A percentile compares a stretch with the other conserved stretches of the same genome.
phyloP scores from a whole-genome alignment of 1,140 invertebrate species.

The Lerema accius region DNA sequence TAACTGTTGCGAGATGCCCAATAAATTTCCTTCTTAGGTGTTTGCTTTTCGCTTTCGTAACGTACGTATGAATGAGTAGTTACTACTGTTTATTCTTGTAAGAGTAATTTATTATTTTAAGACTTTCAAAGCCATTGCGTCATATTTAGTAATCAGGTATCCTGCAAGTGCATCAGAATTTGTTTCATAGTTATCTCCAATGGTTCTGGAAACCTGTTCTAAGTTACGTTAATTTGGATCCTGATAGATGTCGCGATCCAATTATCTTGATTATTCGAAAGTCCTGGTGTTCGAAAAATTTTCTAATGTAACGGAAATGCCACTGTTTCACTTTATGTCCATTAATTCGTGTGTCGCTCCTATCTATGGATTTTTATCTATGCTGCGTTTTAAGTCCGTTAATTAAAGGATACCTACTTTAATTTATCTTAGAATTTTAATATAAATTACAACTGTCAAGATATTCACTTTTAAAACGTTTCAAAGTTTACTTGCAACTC shows the following conservation, averaged over 20 bases:
- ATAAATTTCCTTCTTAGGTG: constrained; percentile 4
- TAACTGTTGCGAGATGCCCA: background rate
- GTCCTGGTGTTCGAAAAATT: constrained; percentile 14
- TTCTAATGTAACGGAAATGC: constrained; percentile 24
- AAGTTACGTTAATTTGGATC: too few species aligned
- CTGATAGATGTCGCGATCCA: background rate
- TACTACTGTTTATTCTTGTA: too few species aligned
- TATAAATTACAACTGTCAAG: background rate
- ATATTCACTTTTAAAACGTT: too few species aligned
- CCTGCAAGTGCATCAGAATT: too few species aligned
- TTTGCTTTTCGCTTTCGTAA: background rate
- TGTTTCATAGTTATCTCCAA: too few species aligned
- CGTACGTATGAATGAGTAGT: background rate
- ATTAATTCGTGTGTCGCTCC: constrained; percentile 2
- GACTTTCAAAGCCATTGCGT: background rate
- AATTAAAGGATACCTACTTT: constrained; percentile 18
- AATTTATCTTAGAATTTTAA: background rate
- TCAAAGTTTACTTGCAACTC: too few species aligned
- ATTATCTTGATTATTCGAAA: constrained; percentile 13
- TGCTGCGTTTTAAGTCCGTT: constrained; percentile 7
- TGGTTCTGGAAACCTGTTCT: too few species aligned
- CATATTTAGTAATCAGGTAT: background rate
- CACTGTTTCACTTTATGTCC: constrained; percentile 12
- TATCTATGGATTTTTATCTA: constrained; percentile 17
- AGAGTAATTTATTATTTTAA: too few species aligned